Conservation (phyloP, 2,113 vertebrate genomes). For the Lucifuga dentata region DNA sequence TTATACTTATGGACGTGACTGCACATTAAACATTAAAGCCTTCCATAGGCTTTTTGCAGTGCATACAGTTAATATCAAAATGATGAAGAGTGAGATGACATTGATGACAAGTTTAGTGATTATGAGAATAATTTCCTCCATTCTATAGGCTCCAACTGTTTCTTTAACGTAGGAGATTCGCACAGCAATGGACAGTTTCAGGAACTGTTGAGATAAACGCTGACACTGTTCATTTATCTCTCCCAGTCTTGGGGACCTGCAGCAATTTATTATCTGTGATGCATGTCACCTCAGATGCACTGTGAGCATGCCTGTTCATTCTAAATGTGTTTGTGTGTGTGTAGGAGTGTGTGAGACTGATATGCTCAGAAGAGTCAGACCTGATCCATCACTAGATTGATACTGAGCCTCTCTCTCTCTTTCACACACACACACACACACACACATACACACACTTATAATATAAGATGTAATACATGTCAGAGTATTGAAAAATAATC, state of each 20-base stretch:
- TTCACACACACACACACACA: slow-evolving; percentile 2
- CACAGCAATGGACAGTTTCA: slow-evolving; percentile 35
- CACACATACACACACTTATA: slow-evolving; percentile 10
- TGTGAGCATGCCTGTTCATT: slow-evolving; percentile 10
- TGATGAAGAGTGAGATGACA: no score
- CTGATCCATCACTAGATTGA: slow-evolving; percentile 13
- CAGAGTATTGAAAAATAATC: no score
- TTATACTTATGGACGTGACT: no score
- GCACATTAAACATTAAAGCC: slow-evolving; percentile 19
- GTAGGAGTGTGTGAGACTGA: slow-evolving; percentile 8
- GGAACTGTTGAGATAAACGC: slow-evolving; percentile 59
- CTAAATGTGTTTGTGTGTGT: slow-evolving; percentile 17
- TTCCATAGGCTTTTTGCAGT: slow-evolving; percentile 23
- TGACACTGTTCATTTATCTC: slow-evolving; percentile 56
- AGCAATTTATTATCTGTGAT: slow-evolving; percentile 51
- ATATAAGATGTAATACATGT: no score
- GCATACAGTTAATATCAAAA: slow-evolving; percentile 1
- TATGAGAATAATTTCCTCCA: neutral
- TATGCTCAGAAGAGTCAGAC: neutral
- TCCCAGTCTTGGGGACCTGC: slow-evolving; percentile 18
- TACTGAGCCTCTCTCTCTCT: no score
- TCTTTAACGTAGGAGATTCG: slow-evolving; percentile 4
- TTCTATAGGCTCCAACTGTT: slow-evolving; percentile 7
- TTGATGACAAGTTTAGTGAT: neutral
- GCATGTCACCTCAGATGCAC: slow-evolving; percentile 22